Evolutionary conservation across 2,888 invertebrate species (phyloP).

Genomic region (Eupithecia centaureata): DNA sequence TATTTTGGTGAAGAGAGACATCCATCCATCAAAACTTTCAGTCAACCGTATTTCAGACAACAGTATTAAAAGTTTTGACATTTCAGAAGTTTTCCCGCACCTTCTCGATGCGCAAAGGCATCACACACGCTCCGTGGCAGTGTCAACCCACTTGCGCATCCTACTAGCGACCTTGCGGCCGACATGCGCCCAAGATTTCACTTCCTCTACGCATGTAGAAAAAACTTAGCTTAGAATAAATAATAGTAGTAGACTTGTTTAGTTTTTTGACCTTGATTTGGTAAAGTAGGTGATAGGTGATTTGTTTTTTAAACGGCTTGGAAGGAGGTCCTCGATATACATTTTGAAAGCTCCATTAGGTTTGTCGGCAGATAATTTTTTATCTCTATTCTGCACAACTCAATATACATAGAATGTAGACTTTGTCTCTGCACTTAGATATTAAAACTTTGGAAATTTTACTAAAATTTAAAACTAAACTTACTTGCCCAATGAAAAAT

Average conservation of each 20-base stretch:
- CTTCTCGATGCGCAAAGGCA: slow-evolving; percentile 28
- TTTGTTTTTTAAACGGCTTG: slow-evolving; percentile 7
- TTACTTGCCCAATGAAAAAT: too few species aligned
- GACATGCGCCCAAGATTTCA: slow-evolving; percentile 76
- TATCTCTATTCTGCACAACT: too few species aligned
- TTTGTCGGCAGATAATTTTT: neutral
- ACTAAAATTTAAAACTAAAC: too few species aligned
- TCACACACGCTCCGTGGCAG: slow-evolving; percentile 49
- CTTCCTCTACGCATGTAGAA: slow-evolving; percentile 66
- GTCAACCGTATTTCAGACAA: too few species aligned
- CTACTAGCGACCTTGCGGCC: slow-evolving; percentile 81
- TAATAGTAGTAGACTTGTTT: slow-evolving; percentile 34
- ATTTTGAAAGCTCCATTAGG: slow-evolving; percentile 1
- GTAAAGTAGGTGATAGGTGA: slow-evolving; percentile 5
- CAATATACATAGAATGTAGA: too few species aligned
- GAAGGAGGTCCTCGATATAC: slow-evolving; percentile 1
- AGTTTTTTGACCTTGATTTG: slow-evolving; percentile 39
- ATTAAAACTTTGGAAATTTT: too few species aligned
- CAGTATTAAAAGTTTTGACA: too few species aligned
- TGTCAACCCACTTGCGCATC: slow-evolving; percentile 75
- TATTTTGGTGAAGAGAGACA: too few species aligned
- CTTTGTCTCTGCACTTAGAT: too few species aligned
- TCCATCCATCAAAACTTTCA: too few species aligned
- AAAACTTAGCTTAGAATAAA: slow-evolving; percentile 44
- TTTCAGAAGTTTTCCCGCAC: slow-evolving; percentile 10